Evolutionary conservation across 2,888 invertebrate genomes (phyloP).

Genomic region (Caenorhabditis zanzibari): DNA sequence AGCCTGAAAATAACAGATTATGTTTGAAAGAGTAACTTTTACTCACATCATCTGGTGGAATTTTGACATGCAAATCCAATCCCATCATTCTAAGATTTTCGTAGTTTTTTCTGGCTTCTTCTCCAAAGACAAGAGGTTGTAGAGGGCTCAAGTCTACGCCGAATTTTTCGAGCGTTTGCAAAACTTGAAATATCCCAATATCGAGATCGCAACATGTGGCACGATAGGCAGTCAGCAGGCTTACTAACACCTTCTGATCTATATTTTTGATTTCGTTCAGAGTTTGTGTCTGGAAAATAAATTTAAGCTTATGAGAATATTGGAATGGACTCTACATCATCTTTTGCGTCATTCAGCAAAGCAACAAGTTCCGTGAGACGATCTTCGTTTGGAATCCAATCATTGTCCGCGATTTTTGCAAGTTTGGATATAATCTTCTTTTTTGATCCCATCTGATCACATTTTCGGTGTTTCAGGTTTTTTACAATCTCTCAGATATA

Average conservation of each 20-base stretch:
- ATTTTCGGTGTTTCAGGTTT: neutral
- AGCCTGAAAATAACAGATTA: constrained; percentile 36
- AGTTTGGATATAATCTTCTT: constrained; percentile 21
- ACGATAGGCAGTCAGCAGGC: constrained; percentile 42
- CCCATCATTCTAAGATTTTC: constrained; percentile 72
- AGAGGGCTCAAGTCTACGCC: constrained; percentile 61
- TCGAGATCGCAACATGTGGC: constrained; percentile 51
- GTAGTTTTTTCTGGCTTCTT: constrained; percentile 69
- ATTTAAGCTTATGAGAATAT: neutral
- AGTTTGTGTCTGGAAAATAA: constrained; percentile 34
- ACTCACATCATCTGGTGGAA: constrained; percentile 73
- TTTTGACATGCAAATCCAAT: constrained; percentile 71
- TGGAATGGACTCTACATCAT: constrained; percentile 32
- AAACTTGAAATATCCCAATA: constrained; percentile 32
- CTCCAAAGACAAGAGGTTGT: constrained; percentile 74
- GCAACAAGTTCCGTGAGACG: constrained; percentile 29
- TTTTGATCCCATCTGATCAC: constrained; percentile 38
- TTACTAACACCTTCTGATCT: constrained; percentile 47
- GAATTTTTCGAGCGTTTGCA: constrained; percentile 48
- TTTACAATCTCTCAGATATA: neutral
- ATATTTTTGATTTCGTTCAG: constrained; percentile 28
- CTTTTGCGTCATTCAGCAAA: constrained; percentile 50
- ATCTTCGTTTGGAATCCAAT: constrained; percentile 50
- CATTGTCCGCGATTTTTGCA: constrained; percentile 5
- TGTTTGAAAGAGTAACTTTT: too few species aligned